Conservation (phyloP, 2,888 invertebrate species). For the Glyphotaelius pellucidus region DNA sequence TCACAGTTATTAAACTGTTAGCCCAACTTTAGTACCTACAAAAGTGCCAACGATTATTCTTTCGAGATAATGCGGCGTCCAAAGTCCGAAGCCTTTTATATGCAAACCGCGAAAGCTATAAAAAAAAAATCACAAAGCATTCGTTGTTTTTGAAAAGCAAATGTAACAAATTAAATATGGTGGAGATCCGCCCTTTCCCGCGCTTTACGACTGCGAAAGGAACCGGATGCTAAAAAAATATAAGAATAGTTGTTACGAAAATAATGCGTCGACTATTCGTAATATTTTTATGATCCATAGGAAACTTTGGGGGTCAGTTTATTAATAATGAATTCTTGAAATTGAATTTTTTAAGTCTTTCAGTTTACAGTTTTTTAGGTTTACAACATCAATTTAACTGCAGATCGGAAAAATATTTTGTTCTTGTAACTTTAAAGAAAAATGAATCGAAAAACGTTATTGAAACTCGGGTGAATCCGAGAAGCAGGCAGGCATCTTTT, state of each 20-base stretch:
- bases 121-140: slow-evolving; percentile 57
- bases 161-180: slow-evolving; percentile 63
- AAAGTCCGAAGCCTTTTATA: slow-evolving; percentile 16
- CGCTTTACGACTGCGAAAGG: slow-evolving; percentile 60
- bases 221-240: slow-evolving; percentile 63
- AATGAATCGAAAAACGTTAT: too few relatives aligned
- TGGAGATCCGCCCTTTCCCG: slow-evolving; percentile 60
- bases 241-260: slow-evolving; percentile 61
- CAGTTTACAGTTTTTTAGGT: neutral
- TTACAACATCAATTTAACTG: too few relatives aligned
- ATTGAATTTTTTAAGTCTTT: neutral
- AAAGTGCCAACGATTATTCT: neutral
- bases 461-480: too few relatives aligned
- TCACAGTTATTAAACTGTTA: neutral
- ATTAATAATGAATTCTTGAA: neutral
- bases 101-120: slow-evolving; percentile 63
- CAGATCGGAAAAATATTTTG: too few relatives aligned
- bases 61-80: neutral
- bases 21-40: neutral
- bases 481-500: too few relatives aligned
- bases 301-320: slow-evolving; percentile 32
- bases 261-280: slow-evolving; percentile 61
- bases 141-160: slow-evolving; percentile 48
- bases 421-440: too few relatives aligned
- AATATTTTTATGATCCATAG: slow-evolving; percentile 61